phyloP scores from a whole-genome alignment of 2,113 vertebrate genomes.

The Spea bombifrons region DNA sequence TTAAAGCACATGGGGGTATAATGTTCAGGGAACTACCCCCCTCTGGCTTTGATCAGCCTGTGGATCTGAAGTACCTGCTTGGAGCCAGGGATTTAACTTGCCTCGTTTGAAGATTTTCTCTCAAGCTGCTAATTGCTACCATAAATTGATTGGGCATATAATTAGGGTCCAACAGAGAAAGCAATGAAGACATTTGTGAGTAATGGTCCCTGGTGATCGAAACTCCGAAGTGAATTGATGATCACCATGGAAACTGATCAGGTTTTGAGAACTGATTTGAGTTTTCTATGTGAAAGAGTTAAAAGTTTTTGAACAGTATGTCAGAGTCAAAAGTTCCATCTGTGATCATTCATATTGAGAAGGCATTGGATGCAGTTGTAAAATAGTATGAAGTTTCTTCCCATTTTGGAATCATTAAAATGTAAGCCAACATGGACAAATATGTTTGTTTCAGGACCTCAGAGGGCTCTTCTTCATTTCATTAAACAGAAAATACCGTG shows the following conservation, averaged over 20 bases:
- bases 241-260: neutral
- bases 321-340: too few species aligned
- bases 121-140: slow-evolving; percentile 32
- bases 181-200: slow-evolving; percentile 11
- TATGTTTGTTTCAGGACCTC: too few species aligned
- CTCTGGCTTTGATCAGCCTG: slow-evolving; percentile 17
- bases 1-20: slow-evolving; percentile 24
- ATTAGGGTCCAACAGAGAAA: slow-evolving; percentile 12
- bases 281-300: too few species aligned
- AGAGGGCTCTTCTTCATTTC: too few species aligned
- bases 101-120: slow-evolving; percentile 42
- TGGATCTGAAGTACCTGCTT: slow-evolving; percentile 36
- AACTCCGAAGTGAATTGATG: neutral
- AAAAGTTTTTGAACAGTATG: too few species aligned
- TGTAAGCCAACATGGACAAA: too few species aligned
- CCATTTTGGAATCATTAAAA: too few species aligned
- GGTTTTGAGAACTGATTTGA: too few species aligned
- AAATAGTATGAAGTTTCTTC: too few species aligned
- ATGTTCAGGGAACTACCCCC: neutral
- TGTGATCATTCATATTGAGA: too few species aligned
- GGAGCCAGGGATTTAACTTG: slow-evolving; percentile 13
- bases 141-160: slow-evolving; percentile 34
- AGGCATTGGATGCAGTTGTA: too few species aligned
- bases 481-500: too few species aligned
- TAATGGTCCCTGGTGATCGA: slow-evolving; percentile 1